Evolutionary conservation across 2,888 invertebrate genomes (phyloP).

Genomic region (Nemapogon koenigi): DNA sequence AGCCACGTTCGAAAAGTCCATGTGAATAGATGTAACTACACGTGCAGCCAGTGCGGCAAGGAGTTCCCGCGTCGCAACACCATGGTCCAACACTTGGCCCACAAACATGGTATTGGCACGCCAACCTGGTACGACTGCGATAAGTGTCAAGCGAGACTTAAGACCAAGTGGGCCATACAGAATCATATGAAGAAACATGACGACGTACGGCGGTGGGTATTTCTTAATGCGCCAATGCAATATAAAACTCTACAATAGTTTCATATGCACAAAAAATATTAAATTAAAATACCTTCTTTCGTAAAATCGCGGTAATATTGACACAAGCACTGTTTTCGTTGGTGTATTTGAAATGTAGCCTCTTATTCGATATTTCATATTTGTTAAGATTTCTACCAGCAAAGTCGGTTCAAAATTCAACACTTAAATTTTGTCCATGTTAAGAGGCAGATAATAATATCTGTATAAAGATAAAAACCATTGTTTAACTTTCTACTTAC

Average conservation of each 20-base stretch:
- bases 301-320: too few species aligned
- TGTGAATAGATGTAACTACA: conserved; percentile 3
- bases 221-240: neutral
- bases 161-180: conserved; percentile 23
- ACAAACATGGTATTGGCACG: neutral
- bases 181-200: conserved; percentile 1
- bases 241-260: neutral
- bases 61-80: neutral
- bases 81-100: neutral
- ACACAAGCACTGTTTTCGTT: too few species aligned
- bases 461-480: too few species aligned
- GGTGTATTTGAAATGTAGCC: too few species aligned
- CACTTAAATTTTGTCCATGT: too few species aligned
- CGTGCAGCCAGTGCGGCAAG: conserved; percentile 10
- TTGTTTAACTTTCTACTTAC: too few species aligned
- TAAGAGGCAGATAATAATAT: too few species aligned
- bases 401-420: too few species aligned
- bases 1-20: conserved; percentile 10
- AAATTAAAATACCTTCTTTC: too few species aligned
- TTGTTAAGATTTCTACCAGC: too few species aligned
- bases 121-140: conserved; percentile 6
- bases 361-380: too few species aligned
- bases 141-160: conserved; percentile 6
- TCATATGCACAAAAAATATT: too few species aligned
- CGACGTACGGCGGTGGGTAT: neutral